phyloP scores from a whole-genome alignment of 2,888 invertebrate species.

The Teleogryllus oceanicus region DNA sequence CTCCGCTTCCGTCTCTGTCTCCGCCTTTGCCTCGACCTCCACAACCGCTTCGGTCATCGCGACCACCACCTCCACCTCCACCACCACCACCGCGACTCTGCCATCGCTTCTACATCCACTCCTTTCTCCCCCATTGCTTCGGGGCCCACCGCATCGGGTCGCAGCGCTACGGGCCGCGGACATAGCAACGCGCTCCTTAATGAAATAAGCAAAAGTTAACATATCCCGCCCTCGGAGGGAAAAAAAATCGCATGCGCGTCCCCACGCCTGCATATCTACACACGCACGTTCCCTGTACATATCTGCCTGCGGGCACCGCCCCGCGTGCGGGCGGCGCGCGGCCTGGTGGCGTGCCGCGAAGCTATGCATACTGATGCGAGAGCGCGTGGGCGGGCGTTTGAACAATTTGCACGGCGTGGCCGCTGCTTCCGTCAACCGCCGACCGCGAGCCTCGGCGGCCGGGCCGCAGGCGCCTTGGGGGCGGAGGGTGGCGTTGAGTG shows the following conservation, averaged over 20 bases:
- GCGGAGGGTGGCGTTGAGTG: not conserved
- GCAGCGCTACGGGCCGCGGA: too few species aligned
- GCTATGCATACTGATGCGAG: slow-evolving; percentile 10
- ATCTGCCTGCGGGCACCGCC: not conserved
- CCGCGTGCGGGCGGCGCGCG: not conserved
- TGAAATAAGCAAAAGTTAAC: not conserved
- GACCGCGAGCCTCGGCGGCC: not conserved
- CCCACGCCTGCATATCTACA: not conserved
- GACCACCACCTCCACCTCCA: too few species aligned
- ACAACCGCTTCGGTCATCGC: too few species aligned
- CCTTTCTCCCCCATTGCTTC: too few species aligned
- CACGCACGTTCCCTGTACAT: not conserved
- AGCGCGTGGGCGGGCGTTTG: not conserved
- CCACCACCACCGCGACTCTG: too few species aligned
- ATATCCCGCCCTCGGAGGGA: not conserved
- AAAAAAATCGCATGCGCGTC: not conserved
- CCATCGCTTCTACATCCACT: too few species aligned
- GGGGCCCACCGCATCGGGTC: too few species aligned
- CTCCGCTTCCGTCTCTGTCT: too few species aligned
- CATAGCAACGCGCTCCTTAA: too few species aligned
- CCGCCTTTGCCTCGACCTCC: too few species aligned
- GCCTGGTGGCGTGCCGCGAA: slow-evolving; percentile 7
- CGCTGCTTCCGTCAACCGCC: not conserved
- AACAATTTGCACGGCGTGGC: not conserved
- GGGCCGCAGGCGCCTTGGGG: not conserved